Evolutionary conservation across 2,113 vertebrate species (phyloP).

Genomic region (Prunella himalayana): DNA sequence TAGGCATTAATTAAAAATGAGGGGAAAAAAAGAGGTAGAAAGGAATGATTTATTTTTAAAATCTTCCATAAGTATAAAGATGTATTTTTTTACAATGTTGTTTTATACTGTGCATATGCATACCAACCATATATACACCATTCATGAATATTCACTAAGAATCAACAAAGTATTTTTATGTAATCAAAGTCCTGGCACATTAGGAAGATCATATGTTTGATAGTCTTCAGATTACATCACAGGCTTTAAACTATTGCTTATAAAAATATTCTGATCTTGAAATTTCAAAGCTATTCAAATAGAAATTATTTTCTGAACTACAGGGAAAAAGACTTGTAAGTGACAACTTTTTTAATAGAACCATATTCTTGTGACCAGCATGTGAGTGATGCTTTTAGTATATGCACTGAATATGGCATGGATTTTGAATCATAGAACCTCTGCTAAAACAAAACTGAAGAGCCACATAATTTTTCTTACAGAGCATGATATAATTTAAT

Average conservation of each 20-base stretch:
- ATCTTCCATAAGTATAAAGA: background rate
- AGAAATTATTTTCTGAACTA: slow-evolving; percentile 22
- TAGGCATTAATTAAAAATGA: background rate
- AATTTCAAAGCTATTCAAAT: slow-evolving; percentile 27
- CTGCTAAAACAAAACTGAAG: background rate
- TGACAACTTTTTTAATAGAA: background rate
- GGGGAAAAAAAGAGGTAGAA: background rate
- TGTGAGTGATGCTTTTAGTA: background rate
- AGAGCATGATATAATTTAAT: background rate
- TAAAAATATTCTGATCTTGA: background rate
- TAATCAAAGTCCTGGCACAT: background rate
- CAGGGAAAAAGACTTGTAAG: background rate
- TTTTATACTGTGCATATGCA: background rate
- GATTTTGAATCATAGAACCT: background rate
- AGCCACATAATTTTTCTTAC: background rate
- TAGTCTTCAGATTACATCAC: background rate
- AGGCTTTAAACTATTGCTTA: background rate
- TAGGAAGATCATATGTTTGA: background rate
- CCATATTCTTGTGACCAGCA: background rate
- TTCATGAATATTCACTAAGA: background rate
- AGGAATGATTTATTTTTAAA: background rate
- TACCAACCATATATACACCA: background rate
- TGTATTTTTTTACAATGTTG: background rate
- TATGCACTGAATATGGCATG: background rate
- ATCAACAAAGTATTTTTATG: background rate